Conservation (phyloP, 2,797 vertebrate genomes). For the Knipowitschia caucasica region DNA sequence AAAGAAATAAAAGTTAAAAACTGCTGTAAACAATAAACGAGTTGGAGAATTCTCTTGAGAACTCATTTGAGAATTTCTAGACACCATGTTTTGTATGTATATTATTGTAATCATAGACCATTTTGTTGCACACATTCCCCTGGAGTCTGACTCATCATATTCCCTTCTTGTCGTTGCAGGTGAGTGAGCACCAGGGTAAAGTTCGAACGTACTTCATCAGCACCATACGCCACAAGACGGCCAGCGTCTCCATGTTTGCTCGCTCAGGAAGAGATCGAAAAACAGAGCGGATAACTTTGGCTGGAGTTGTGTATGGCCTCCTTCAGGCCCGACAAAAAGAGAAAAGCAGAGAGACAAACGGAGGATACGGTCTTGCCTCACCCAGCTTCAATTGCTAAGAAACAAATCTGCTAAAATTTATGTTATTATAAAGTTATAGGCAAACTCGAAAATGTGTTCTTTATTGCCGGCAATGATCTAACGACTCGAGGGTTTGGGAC, state of each 20-base stretch:
- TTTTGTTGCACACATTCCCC: no score
- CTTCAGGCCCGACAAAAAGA: constrained; percentile 73
- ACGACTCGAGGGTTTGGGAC: no score
- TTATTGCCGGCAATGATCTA: no score
- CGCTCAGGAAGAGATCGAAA: constrained; percentile 13
- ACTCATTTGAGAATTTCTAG: no score
- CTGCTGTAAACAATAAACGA: no score
- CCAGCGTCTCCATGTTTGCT: constrained; percentile 12
- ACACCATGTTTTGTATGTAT: no score
- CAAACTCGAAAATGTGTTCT: no score
- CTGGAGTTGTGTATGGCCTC: constrained; percentile 69
- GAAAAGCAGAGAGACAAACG: constrained; percentile 61
- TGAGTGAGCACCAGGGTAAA: constrained; percentile 73
- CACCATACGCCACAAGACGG: constrained; percentile 56
- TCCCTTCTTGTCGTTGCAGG: constrained; percentile 35
- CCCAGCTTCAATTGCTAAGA: constrained; percentile 31
- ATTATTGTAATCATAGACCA: no score
- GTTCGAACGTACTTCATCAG: constrained; percentile 79
- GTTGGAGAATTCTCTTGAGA: no score
- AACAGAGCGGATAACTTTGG: constrained; percentile 64
- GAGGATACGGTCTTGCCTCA: constrained; percentile 46
- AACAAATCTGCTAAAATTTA: background rate
- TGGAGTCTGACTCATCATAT: background rate
- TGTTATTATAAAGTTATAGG: background rate
- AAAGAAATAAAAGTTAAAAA: no score